Base-by-base conservation (phyloP, 2,888 invertebrate genomes). In the Liodrosophila aerea region DNA sequence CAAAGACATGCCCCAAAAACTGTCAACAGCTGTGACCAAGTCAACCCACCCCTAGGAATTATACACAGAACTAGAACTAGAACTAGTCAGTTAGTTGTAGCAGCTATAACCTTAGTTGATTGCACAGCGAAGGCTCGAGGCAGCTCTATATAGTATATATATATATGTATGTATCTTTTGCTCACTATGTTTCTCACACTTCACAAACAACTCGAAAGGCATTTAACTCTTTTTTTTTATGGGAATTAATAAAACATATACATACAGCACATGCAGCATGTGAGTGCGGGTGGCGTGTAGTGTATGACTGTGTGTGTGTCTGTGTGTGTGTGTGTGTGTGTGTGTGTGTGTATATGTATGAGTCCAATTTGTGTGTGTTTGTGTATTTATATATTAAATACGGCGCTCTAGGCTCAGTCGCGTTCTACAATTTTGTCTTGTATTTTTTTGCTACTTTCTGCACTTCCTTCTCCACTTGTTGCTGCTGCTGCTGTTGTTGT, bases 401-500 rank as follows among this genome's bases (percentile, higher is more conserved):
- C 59, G 49, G 64, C 22, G 57, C 65, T 71, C 57, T 57, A 49
- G 53, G 50, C 67, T 75, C 73, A 73, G 73, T 72, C 76, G 52
- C 71, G 40, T 67, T 51, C 72, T 58, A 73, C 57, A 67, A 68
- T 54, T 50, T 50, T 54, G 16, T 53, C 46, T 44, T 40, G 31
- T 31, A 34, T 54, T 29, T 41, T 44, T 27, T 27, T 36, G n/a
- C 29, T 36, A 18, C 40, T 53, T 31, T 47, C n/a, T 13, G 22
- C 22, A 4, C 22, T 22, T 22, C 56, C 51, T 59, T 59, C 43
- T 46, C 57, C 50, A 33, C 12, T 61, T 49, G 30, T 16, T 47
- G 29, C 29, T 37, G 16, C n/a, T 58, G 15, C 33, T 31, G 30
- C 15, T 47, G 29, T 31, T 37, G 16, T 12, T 58, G 15, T 37